Percentiles rank a stretch among this genome's conserved stretches.
Conservation (phyloP, 2,888 invertebrate genomes). For the Schizaphis graminum region DNA sequence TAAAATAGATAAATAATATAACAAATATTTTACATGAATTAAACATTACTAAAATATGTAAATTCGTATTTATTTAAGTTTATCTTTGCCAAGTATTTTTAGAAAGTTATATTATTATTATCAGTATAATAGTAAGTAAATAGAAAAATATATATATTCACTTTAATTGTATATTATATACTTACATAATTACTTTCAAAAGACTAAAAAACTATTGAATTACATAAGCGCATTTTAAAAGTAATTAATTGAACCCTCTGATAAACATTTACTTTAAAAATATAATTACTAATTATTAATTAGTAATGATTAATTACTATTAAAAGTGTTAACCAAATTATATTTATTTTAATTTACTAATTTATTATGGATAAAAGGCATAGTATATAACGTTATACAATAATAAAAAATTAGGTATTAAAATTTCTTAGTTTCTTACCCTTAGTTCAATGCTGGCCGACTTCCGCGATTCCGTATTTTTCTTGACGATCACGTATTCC, state of each 20-base stretch:
- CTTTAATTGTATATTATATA: not conserved
- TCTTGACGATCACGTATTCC: conserved; percentile 85
- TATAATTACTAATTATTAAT: not conserved
- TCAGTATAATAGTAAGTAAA: not conserved
- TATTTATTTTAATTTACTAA: not conserved
- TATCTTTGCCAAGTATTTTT: not conserved
- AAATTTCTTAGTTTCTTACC: conserved; percentile 71
- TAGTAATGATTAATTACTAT: too few species aligned
- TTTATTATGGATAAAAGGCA: not conserved
- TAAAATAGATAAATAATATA: not conserved
- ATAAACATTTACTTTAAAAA: not conserved
- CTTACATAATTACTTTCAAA: not conserved
- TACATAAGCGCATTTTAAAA: not conserved
- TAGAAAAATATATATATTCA: not conserved
- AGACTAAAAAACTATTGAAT: not conserved
- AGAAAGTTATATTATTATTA: not conserved
- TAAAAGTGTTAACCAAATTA: not conserved
- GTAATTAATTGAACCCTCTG: not conserved
- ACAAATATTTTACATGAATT: not conserved
- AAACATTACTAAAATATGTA: not conserved
- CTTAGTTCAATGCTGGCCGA: conserved; percentile 87
- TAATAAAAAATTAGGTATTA: not conserved
- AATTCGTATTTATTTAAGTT: not conserved
- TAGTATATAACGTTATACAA: not conserved
- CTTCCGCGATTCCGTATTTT: conserved; percentile 83